Evolutionary conservation across 2,797 vertebrate species (phyloP), one percentile per base, ranked within the genome.

Genomic region (Pseudochaenichthys georgianus): DNA sequence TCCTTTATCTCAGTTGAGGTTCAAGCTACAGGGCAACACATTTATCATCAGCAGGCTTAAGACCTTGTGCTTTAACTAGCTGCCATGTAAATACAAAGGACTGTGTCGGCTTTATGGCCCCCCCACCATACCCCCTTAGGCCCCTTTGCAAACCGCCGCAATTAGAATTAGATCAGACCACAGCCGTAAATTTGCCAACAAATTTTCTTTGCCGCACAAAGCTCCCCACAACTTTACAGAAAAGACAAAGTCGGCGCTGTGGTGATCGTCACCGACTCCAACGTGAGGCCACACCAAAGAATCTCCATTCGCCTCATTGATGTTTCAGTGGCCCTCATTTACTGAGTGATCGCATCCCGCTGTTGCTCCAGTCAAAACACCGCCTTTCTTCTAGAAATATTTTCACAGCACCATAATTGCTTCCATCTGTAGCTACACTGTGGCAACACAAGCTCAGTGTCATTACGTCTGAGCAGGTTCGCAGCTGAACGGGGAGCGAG

Each of bases 381-480:
- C 38, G 92, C 86, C 85, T 93, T 91, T 90, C 89, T 91, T 91
- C 73, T 42, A 87, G 92, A 94, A 94, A 95, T 94, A 92, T 95
- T 95, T 93, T 91, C 91, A 91, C 93, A 88, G 87, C 87, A 58
- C 81, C 80, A 77, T 95, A 95, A 95, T 94, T 94, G 93, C 87
- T 91, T 89, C 93, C 93, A 94, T 92, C 92, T 94, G 94, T 85
- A 89, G 91, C 90, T 80, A 84, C 85, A 82, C 82, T 71, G 83
- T 78, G 83, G 87, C 85, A 89, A 88, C 84, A 76, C 87, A 68
- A 73, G 90, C 89, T 57, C 89, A 9, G 6, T 38, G 87, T 88
- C 86, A 91, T 94, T 93, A 90, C 59, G 65, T 78, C 89, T 78
- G 84, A 92, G 89, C 75, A 90, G 86, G 90, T 93, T 91, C 87